Conservation (phyloP, 35 echinoderm and acorn worm genomes). For the Anneissia japonica region DNA sequence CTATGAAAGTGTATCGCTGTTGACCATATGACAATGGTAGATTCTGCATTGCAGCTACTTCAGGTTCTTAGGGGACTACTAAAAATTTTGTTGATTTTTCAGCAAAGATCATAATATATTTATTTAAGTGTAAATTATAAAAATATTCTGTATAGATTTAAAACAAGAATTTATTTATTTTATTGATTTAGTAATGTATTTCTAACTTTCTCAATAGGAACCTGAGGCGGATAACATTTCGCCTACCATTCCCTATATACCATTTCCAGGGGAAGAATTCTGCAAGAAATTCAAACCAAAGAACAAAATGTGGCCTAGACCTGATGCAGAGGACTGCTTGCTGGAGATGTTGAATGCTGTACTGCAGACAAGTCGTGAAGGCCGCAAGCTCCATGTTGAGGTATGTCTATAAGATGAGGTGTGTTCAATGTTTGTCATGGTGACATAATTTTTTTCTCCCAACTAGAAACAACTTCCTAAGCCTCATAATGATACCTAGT, state of each 20-base stretch:
- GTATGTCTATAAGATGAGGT: neutral
- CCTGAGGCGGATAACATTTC: neutral
- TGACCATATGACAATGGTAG: too few relatives aligned
- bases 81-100: too few relatives aligned
- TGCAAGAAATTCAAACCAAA: constrained; percentile 68
- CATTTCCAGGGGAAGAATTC: constrained; percentile 73
- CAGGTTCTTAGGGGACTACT: too few relatives aligned
- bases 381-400: constrained; percentile 62
- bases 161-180: too few relatives aligned
- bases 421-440: neutral
- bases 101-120: too few relatives aligned
- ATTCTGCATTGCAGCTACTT: too few relatives aligned
- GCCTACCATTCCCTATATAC: constrained; percentile 32
- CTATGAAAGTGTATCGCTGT: too few relatives aligned
- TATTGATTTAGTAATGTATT: too few relatives aligned
- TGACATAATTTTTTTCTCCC: neutral
- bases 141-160: too few relatives aligned
- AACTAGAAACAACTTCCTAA: neutral
- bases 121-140: too few relatives aligned
- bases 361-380: constrained; percentile 64
- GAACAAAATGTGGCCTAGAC: constrained; percentile 32
- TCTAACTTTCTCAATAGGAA: neutral
- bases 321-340: constrained; percentile 67
- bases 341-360: constrained; percentile 77
- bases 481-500: too few relatives aligned